Conservation (phyloP, 2,113 vertebrate genomes). For the Chitala chitala region DNA sequence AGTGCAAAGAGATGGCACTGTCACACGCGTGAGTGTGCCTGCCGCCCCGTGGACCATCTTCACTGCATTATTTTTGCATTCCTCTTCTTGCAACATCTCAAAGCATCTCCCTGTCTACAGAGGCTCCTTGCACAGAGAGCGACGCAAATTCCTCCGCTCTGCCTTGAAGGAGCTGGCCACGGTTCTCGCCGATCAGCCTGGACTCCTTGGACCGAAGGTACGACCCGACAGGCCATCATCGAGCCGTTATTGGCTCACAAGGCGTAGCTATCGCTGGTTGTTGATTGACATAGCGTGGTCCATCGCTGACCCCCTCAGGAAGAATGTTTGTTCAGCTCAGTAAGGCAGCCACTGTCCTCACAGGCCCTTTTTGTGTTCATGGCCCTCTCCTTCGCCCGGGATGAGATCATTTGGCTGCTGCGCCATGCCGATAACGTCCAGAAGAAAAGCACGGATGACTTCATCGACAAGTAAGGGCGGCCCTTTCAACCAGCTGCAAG, state of each 20-base stretch:
- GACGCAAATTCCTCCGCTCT: constrained; percentile 93
- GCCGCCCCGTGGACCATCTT: constrained; percentile 18
- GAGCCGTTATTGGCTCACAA: no score
- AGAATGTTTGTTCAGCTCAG: neutral
- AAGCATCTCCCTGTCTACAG: constrained; percentile 51
- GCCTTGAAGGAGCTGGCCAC: constrained; percentile 95
- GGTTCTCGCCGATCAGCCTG: constrained; percentile 92
- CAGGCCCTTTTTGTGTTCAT: constrained; percentile 98
- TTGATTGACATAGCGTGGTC: no score
- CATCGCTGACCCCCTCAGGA: neutral
- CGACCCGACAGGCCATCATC: neutral
- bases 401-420: constrained; percentile 98
- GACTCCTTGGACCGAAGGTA: constrained; percentile 93
- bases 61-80: neutral
- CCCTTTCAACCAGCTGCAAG: neutral
- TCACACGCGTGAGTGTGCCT: constrained; percentile 86
- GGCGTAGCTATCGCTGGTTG: no score
- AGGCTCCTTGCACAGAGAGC: constrained; percentile 93
- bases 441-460: constrained; percentile 97
- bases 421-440: constrained; percentile 98
- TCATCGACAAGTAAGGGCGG: constrained; percentile 87
- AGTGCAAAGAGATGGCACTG: constrained; percentile 93
- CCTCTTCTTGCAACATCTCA: no score
- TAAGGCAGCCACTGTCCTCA: neutral
- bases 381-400: constrained; percentile 94